Base-by-base conservation (phyloP, 2,113 vertebrate species). In the Ploceus nigricollis region DNA sequence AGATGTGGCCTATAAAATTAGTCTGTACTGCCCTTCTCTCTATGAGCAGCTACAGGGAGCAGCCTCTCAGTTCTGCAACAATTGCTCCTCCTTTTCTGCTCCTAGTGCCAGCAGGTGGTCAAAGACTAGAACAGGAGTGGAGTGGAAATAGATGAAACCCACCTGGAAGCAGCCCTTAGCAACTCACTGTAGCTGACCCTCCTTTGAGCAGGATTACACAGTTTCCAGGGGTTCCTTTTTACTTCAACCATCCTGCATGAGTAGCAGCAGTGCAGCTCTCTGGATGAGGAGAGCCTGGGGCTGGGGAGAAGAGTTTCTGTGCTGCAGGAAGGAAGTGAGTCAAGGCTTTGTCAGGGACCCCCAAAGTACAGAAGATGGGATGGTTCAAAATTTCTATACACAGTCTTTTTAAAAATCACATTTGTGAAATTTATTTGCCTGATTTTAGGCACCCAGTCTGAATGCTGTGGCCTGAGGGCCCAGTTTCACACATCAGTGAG, bases 401-500 rank as follows among this genome's bases (percentile, higher is more conserved):
- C 0, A 7, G 6, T 40, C 28, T 58, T 69, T 37, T 17, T 78
- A 25, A 13, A 91, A 88, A 54, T 64, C 40, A 30, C 21, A 25
- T 78, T 54, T 83, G 47, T 51, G 63, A 83, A 72, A 86, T 40
- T 13, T 73, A 44, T 66, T 68, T 93, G 42, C 56, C 31, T 63
- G 53, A 68, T 86, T 91, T 82, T 48, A 93, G 65, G 40, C 21
- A 48, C 37, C 13, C 23, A 45, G 7, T 89, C 47, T 73, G 60
- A 82, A 56, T 11, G 10, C 44, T 7, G 9, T 73, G 76, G 86
- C 87, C 56, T 20, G 28, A 50, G 79, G 56, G 51, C 58, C n/a
- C 51, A 39, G 42, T 78, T 82, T 93, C 82, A 92, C 76, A 86
- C 47, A 60, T 63, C 51, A 73, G 51, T 51, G 82, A 90, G 58